These are phyloP conservation scores for Synchiropus splendidus DNA, from an alignment of 2,113 vertebrate genomes.

Conservation along the genomic window DNA sequence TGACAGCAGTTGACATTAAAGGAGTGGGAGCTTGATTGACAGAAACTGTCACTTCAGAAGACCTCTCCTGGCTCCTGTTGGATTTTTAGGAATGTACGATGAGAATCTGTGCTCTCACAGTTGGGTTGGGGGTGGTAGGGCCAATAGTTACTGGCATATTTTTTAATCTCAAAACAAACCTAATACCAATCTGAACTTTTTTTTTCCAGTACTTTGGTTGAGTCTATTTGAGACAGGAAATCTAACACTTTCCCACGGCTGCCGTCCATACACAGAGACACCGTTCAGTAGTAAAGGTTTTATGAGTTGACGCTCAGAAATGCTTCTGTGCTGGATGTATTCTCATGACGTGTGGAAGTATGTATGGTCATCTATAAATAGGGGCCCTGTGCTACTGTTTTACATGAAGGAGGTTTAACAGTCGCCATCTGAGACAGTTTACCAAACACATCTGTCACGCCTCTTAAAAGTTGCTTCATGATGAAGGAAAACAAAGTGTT, in stretches of 20 bases:
- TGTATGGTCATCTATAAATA: not conserved
- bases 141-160: slow-evolving; percentile 1
- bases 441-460: slow-evolving; percentile 9
- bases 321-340: no score
- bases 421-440: not conserved
- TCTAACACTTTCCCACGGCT: no score
- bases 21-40: slow-evolving; percentile 10
- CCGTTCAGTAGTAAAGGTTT: no score
- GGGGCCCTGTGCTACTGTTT: not conserved
- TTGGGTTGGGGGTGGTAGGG: slow-evolving; percentile 2
- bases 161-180: not conserved
- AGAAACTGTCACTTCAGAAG: not conserved
- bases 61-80: slow-evolving; percentile 1
- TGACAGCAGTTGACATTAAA: slow-evolving; percentile 18
- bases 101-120: slow-evolving; percentile 3
- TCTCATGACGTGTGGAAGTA: not conserved
- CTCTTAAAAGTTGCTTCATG: slow-evolving; percentile 1
- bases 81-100: not conserved
- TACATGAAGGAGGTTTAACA: not conserved
- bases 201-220: no score
- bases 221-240: no score
- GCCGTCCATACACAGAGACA: no score
- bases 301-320: no score
- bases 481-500: slow-evolving; percentile 4
- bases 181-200: not conserved